Conservation (phyloP, 2,888 invertebrate species). For the Lithophane socia region DNA sequence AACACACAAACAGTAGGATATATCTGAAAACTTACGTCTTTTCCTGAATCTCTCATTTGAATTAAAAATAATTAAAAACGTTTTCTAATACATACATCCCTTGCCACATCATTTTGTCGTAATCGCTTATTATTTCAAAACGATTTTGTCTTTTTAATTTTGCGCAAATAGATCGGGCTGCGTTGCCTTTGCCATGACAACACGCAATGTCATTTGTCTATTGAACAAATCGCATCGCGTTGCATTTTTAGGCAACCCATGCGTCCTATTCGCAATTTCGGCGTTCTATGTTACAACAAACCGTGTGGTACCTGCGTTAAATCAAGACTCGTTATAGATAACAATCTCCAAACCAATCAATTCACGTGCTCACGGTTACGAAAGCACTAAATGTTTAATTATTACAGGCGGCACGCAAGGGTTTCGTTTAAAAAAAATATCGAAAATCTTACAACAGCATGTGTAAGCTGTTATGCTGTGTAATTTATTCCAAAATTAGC, state of each 20-base stretch:
- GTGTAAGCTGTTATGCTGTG: neutral
- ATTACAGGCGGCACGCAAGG: conserved; percentile 32
- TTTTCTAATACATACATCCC: neutral
- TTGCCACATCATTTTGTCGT: neutral
- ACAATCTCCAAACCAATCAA: conserved; percentile 31
- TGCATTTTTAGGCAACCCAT: conserved; percentile 3
- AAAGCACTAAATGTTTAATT: conserved; percentile 15
- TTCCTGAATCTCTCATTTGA: neutral
- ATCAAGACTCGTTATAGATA: conserved; percentile 33
- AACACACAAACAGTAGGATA: no score
- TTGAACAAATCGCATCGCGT: neutral
- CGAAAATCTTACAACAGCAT: conserved; percentile 19
- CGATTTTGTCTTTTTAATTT: neutral
- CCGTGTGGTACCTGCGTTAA: conserved; percentile 8
- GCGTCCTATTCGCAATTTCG: conserved; percentile 6
- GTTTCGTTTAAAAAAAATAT: conserved; percentile 17
- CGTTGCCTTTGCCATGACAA: neutral
- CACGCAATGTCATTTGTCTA: neutral
- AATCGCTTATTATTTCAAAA: neutral
- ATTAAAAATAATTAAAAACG: neutral
- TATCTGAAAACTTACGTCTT: neutral
- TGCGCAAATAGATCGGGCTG: neutral
- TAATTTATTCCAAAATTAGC: neutral
- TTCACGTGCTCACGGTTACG: conserved; percentile 17
- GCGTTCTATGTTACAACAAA: conserved; percentile 35